A percentile compares a stretch with the other conserved stretches of the same genome.
These are phyloP conservation scores for Recurvirostra avosetta DNA, from an alignment of 2,113 vertebrate genomes.

Conservation along the genomic window DNA sequence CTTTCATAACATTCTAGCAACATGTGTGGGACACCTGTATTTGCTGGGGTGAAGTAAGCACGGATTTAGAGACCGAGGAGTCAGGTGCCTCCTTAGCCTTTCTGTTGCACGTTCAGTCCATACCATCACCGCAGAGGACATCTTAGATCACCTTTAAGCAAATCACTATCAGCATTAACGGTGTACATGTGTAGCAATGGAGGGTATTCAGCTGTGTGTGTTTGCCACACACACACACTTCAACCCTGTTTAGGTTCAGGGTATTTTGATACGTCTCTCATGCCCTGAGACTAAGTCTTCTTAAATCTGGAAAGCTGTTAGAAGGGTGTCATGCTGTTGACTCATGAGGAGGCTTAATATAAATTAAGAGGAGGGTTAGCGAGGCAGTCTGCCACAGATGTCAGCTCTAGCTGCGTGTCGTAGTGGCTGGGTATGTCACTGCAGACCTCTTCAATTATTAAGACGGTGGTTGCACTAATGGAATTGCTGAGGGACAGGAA, in stretches of 20 bases:
- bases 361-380: neutral
- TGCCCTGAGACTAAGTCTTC: neutral
- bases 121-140: neutral
- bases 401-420: neutral
- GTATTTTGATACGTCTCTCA: neutral
- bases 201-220: neutral
- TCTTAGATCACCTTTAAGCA: neutral
- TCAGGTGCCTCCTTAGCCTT: neutral
- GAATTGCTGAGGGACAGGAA: neutral
- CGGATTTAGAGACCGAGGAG: neutral
- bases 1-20: neutral
- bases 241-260: neutral
- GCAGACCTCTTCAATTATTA: neutral
- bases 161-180: neutral
- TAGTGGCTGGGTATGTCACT: neutral
- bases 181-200: neutral
- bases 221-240: neutral
- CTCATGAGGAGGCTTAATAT: conserved; percentile 8
- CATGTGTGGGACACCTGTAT: neutral
- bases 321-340: conserved; percentile 6
- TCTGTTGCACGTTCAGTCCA: neutral
- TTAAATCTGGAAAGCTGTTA: neutral
- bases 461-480: neutral
- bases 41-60: neutral
- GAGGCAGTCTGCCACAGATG: neutral